Conservation (phyloP, 2,888 invertebrate genomes). For the Anarsia innoxiella region DNA sequence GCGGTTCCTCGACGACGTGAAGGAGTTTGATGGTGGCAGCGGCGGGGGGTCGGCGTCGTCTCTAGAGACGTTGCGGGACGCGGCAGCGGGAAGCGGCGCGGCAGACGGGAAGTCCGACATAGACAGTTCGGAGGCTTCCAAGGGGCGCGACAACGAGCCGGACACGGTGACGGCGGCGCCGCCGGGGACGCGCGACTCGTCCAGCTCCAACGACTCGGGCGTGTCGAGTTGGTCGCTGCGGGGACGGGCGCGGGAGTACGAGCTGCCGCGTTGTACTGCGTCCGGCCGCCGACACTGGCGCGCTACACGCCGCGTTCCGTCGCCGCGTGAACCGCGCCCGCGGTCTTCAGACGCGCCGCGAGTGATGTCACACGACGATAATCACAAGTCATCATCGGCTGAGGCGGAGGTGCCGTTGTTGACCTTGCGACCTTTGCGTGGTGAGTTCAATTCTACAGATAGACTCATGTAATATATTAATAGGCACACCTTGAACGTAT, state of each 20-base stretch:
- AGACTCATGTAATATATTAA: background rate
- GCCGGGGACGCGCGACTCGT: constrained; percentile 82
- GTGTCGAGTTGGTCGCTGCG: constrained; percentile 81
- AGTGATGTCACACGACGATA: constrained; percentile 76
- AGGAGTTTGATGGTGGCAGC: constrained; percentile 70
- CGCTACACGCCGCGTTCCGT: constrained; percentile 73
- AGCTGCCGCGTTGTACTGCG: constrained; percentile 78
- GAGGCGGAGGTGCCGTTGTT: constrained; percentile 85
- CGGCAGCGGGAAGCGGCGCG: constrained; percentile 47
- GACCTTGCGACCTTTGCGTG: constrained; percentile 72
- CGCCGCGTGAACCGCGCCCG: constrained; percentile 71
- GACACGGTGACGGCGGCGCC: constrained; percentile 75
- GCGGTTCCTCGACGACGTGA: constrained; percentile 77
- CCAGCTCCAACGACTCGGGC: constrained; percentile 88
- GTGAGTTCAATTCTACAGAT: no score
- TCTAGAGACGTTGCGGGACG: constrained; percentile 63
- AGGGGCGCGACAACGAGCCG: constrained; percentile 17
- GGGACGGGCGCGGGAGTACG: constrained; percentile 53
- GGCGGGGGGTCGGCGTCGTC: constrained; percentile 63
- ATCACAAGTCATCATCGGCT: constrained; percentile 82
- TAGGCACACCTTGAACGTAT: background rate
- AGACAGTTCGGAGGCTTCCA: constrained; percentile 53
- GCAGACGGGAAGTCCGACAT: constrained; percentile 51
- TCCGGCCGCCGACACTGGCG: constrained; percentile 70
- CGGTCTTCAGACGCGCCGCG: constrained; percentile 80